Evolutionary conservation across 2,113 vertebrate species (phyloP).

Genomic region (Hippopotamus amphibius): DNA sequence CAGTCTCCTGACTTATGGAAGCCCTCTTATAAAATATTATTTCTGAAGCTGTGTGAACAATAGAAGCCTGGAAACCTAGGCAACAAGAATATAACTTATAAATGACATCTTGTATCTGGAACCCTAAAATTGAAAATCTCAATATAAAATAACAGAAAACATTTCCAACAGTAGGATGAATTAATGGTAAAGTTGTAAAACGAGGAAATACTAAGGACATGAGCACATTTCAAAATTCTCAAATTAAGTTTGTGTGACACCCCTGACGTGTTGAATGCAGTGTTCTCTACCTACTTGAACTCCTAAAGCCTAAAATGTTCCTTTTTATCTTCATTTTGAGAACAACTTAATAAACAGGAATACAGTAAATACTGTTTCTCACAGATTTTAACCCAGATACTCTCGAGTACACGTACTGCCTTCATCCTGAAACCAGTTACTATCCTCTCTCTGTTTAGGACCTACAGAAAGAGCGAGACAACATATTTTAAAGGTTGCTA

Average conservation of each 20-base stretch:
- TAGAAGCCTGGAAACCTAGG: conserved; percentile 55
- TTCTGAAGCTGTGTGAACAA: conserved; percentile 59
- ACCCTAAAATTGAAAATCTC: conserved; percentile 74
- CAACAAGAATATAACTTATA: conserved; percentile 58
- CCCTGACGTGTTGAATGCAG: conserved; percentile 83
- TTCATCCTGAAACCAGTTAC: conserved; percentile 38
- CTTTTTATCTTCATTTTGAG: conserved; percentile 81
- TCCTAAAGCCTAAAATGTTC: conserved; percentile 81
- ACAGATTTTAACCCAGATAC: conserved; percentile 38
- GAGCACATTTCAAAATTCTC: conserved; percentile 83
- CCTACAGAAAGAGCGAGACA: conserved; percentile 61
- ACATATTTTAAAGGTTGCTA: conserved; percentile 74
- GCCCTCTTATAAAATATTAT: conserved; percentile 70
- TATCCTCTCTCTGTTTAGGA: conserved; percentile 61
- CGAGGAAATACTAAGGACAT: conserved; percentile 80
- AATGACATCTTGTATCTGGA: conserved; percentile 47
- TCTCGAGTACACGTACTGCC: neutral
- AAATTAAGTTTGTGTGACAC: conserved; percentile 81
- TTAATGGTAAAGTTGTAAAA: conserved; percentile 81
- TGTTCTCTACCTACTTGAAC: conserved; percentile 82
- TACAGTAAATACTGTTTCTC: conserved; percentile 28
- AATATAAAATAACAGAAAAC: conserved; percentile 76
- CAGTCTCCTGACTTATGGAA: conserved; percentile 65
- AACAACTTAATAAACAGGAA: conserved; percentile 77
- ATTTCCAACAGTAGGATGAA: conserved; percentile 78